Evolutionary conservation across 2,113 vertebrate species (phyloP), one percentile per base, ranked within the genome.

Genomic region (Equus przewalskii): DNA sequence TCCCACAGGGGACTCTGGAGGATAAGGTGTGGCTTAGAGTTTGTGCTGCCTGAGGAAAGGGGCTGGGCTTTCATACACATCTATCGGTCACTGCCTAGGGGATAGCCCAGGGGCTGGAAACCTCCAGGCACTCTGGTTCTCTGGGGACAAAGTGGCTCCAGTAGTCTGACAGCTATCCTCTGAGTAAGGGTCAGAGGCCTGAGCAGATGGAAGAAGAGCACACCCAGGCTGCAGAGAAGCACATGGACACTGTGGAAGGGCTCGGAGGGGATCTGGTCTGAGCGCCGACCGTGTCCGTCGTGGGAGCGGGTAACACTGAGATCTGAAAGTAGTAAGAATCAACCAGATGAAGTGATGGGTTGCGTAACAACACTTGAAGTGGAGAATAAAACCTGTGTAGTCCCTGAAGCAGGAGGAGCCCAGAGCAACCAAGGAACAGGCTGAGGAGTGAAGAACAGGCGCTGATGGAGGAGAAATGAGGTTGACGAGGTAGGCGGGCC

Each of bases 281-380:
- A 76, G 49, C 2, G 6, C 6, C 0, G 1, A 56, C 19, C 11
- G 0, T 0, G 3, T n/a, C 14, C 21, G 5, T 3, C 0, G 6
- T 2, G 24, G 44, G 16, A 60, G 69, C 58, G 26, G 70, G 36
- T 22, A 21, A 33, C 16, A 13, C 26, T 54, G 46, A 41, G 28
- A 41, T 69, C 60, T 10, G 60, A 36, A 82, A 78, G 18, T 78
- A 26, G 56, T 51, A 12, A 51, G 76, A 54, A n/a, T 21, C 9
- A 72, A 64, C 24, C 19, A 18, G 6, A 51, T 6, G 12, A 56
- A n/a, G 36, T 0, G 1, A 58, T 13, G 49, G 26, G 21, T 18
- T 44, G 11, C 44, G 21, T 56, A 22, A 82, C 36, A n/a, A 16
- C 7, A 41, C 46, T 22, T 58, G 70, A 36, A 12, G 56, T 21